Conservation (phyloP, 2,888 invertebrate genomes). For the Eupithecia inturbata region DNA sequence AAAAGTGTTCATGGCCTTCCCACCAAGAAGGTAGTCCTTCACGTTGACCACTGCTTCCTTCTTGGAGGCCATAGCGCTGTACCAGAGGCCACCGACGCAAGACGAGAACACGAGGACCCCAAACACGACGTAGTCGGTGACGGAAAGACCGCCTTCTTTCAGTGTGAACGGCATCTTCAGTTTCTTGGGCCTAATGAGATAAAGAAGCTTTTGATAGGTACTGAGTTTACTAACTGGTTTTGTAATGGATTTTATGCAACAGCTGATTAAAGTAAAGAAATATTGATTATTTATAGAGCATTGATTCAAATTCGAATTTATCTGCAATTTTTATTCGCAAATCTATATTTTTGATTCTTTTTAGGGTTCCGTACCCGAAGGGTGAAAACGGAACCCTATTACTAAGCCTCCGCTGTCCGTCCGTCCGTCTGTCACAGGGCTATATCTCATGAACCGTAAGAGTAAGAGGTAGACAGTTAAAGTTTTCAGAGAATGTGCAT, state of each 20-base stretch:
- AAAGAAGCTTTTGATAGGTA: neutral
- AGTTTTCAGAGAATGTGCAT: no score
- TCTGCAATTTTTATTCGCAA: no score
- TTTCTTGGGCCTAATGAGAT: neutral
- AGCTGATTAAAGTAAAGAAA: no score
- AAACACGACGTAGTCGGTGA: slow-evolving; percentile 87
- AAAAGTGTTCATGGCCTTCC: slow-evolving; percentile 88
- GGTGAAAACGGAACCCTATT: no score
- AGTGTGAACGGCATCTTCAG: slow-evolving; percentile 70
- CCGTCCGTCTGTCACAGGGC: no score
- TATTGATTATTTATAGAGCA: neutral
- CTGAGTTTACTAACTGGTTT: neutral
- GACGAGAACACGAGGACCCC: slow-evolving; percentile 87
- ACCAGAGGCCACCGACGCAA: slow-evolving; percentile 91
- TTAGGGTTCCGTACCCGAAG: no score
- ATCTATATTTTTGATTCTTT: no score
- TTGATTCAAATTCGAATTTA: no score
- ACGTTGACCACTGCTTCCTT: slow-evolving; percentile 82
- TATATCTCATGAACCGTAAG: no score
- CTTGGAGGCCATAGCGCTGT: slow-evolving; percentile 82
- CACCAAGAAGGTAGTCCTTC: slow-evolving; percentile 91
- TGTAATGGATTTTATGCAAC: neutral
- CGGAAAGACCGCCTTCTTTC: slow-evolving; percentile 71
- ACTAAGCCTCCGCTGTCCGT: no score
- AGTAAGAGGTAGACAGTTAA: no score